These are phyloP conservation scores for Mellilla xanthometata DNA, from an alignment of 2,888 invertebrate genomes.

Conservation along the genomic window DNA sequence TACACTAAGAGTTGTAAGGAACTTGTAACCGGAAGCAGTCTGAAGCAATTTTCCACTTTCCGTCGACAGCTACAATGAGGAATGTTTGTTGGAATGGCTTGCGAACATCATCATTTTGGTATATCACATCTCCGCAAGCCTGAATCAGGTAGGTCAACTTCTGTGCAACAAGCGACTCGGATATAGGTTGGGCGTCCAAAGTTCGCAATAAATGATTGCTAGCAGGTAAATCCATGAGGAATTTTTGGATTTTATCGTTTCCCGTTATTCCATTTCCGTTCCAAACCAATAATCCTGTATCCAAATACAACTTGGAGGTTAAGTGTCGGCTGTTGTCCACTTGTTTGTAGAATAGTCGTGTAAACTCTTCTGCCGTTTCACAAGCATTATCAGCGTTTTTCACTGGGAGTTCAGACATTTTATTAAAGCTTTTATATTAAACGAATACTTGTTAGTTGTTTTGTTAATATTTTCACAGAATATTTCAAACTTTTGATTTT, in stretches of 20 bases:
- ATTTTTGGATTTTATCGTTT: constrained; percentile 92
- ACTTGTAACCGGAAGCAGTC: constrained; percentile 93
- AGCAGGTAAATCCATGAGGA: constrained; percentile 91
- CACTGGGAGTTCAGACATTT: constrained; percentile 80
- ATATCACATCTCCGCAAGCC: constrained; percentile 91
- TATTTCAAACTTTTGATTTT: too few relatives aligned
- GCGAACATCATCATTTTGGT: constrained; percentile 78
- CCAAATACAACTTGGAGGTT: constrained; percentile 91
- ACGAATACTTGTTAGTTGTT: too few relatives aligned
- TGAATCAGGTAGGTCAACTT: constrained; percentile 92
- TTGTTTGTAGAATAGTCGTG: constrained; percentile 93
- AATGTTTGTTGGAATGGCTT: constrained; percentile 93
- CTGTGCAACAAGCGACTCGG: constrained; percentile 88
- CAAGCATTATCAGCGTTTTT: constrained; percentile 90
- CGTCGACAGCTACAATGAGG: constrained; percentile 92
- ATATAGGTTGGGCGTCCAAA: constrained; percentile 93
- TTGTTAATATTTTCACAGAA: too few relatives aligned
- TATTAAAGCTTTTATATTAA: neutral
- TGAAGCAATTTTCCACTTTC: constrained; percentile 96
- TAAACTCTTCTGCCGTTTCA: constrained; percentile 94
- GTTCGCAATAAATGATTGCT: constrained; percentile 90
- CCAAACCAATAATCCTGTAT: constrained; percentile 93
- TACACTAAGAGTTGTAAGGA: constrained; percentile 51
- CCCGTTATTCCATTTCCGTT: constrained; percentile 94
- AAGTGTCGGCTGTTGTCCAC: constrained; percentile 93